Evolutionary conservation across 2,797 vertebrate genomes (phyloP), one percentile per base, ranked within the genome.

Genomic region (Bovichtus variegatus): DNA sequence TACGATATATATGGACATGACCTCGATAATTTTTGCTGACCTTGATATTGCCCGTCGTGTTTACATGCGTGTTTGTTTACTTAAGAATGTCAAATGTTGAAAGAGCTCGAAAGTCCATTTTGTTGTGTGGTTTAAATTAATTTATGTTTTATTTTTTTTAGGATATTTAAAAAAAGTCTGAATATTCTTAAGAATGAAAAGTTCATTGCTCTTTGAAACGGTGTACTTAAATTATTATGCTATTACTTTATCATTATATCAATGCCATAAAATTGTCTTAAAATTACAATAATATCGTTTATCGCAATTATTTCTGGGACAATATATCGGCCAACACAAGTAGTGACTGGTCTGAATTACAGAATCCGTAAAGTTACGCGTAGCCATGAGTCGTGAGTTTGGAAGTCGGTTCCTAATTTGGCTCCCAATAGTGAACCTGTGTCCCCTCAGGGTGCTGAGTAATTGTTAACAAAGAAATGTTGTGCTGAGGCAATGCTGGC

Each of bases 401-500:
- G 40, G 38, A 62, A 66, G 43, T 78, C 5, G 1, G 19, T 34
- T 73, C 21, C 40, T 80, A 61, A 77, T 53, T 67, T 55, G 65
- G 46, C 54, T 85, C 75, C 60, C 60, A 55, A 41, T 51, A n/a
- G 49, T 41, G 60, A 83, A 71, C 76, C 69, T 53, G 40, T 69
- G 36, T 61, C 18, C 59, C 78, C 41, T 31, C 21, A 23, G 64
- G 71, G 53, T 73, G 55, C 34, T 58, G 69, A 79, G 65, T 62
- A 66, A 81, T 72, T 71, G 40, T 55, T 59, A 76, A 72, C 66
- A 47, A 67, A 76, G 36, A 43, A 62, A 44, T 29, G 21, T n/a
- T 71, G 54, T 80, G 53, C 49, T 71, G 76, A 82, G 74, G 83
- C 55, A 76, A 57, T 61, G 54, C 27, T 15, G 61, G 31, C 67